Evolutionary conservation across 2,797 vertebrate genomes (phyloP), one percentile per base, ranked within the genome.

Genomic region (Eutrigla gurnardus): DNA sequence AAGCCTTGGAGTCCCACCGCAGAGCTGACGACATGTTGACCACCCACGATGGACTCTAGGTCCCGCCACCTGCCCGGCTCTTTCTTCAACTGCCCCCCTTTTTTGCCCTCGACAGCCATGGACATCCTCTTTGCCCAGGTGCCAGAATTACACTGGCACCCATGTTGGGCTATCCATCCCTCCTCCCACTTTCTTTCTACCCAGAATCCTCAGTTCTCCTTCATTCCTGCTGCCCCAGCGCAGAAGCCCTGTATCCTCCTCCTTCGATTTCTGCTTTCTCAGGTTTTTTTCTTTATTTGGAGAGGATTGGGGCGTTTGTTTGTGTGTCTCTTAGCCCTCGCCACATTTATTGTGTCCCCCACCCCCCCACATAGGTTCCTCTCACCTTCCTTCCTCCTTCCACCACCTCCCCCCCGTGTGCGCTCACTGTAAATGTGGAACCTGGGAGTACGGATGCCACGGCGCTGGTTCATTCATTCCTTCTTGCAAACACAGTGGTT

Each of bases 1-100:
- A 96, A 96, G 97, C 97, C 97, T 98, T 98, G 97, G 98, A 98
- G 94, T 95, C 96, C 90, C 97, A 96, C 93, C 95, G 96, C 94
- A 95, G 96, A 94, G 95, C 96, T 88, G 96, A 97, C 75, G 96
- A 97, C 90, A 96, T 97, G 95, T 94, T 97, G 93, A 94, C 96
- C 91, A 87, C 93, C 87, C 96, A 96, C 64, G 96, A 97, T 39
- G 96, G 96, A 92, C 97, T 96, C 96, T 99, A 98, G 96, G 92
- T 92, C 81, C 73, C 75, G 55, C 76, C 67, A 73, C 58, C 85
- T 80, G 72, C 77, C 25, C 54, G 75, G 72, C 83, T 71, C 80
- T 77, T 71, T 66, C 76, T 75, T 72, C 76, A 81, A 76, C 84
- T 79, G 76, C 67, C 80, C 84, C 73, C 58, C 52, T 32, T 35